A percentile compares a stretch with the other conserved stretches of the same genome.
phyloP scores from a whole-genome alignment of 1,140 invertebrate species.

The Musca domestica region DNA sequence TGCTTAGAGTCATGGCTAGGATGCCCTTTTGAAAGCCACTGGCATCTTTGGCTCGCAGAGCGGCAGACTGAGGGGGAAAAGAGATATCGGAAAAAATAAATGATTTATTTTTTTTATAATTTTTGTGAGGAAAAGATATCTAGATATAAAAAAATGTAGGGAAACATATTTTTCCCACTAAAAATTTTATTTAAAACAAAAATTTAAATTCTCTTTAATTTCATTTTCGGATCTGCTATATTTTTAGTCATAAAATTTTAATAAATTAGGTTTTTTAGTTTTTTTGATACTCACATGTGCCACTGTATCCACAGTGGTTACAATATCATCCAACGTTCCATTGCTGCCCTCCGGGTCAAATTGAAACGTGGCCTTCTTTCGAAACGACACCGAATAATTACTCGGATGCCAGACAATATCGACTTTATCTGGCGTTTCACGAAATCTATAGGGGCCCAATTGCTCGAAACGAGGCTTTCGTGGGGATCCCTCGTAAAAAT shows the following conservation, averaged over 20 bases:
- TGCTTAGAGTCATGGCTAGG: slow-evolving; percentile 55
- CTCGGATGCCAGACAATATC: slow-evolving; percentile 67
- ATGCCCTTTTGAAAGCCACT: slow-evolving; percentile 48
- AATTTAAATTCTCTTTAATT: too few species aligned
- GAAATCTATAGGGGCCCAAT: slow-evolving; percentile 74
- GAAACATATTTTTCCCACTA: background rate
- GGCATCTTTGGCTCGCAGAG: slow-evolving; percentile 53
- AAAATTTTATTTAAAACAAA: too few species aligned
- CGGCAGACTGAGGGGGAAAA: slow-evolving; percentile 61
- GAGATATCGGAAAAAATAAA: too few species aligned
- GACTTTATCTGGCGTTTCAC: slow-evolving; percentile 69
- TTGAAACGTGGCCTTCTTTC: slow-evolving; percentile 71
- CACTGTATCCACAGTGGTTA: slow-evolving; percentile 81
- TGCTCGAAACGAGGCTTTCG: slow-evolving; percentile 66
- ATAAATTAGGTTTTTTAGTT: slow-evolving; percentile 45
- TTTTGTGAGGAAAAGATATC: too few species aligned
- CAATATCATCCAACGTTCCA: slow-evolving; percentile 69
- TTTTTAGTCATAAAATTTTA: too few species aligned
- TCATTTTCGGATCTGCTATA: too few species aligned
- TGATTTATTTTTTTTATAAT: too few species aligned
- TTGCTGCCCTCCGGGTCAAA: slow-evolving; percentile 73
- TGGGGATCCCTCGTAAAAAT: slow-evolving; percentile 54
- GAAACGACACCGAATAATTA: slow-evolving; percentile 82
- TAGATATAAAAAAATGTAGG: too few species aligned
- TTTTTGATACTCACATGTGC: slow-evolving; percentile 62